phyloP scores from a whole-genome alignment of 2,113 vertebrate species.

The Rhinopomastus cyanomelas region DNA sequence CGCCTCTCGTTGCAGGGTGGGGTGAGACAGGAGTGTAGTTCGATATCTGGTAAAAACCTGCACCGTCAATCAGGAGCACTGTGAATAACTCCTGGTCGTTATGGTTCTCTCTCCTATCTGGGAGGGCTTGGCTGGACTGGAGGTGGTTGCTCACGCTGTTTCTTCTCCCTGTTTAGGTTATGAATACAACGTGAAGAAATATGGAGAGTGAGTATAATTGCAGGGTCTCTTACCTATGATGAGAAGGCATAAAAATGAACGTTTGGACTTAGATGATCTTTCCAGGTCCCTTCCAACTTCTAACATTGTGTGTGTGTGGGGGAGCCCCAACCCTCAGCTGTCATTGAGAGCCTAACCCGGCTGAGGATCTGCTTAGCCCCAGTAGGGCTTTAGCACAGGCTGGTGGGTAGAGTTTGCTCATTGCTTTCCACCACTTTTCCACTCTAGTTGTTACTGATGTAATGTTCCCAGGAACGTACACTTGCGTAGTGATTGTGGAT shows the following conservation, averaged over 20 bases:
- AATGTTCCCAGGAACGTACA: background rate
- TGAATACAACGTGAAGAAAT: constrained; percentile 68
- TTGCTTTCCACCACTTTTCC: background rate
- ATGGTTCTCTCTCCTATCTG: background rate
- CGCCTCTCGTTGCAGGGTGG: background rate
- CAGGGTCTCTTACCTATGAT: background rate
- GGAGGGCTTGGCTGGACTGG: background rate
- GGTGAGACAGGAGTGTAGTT: background rate
- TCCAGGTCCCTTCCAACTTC: no score
- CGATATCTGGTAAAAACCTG: background rate
- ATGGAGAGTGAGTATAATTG: constrained; percentile 53
- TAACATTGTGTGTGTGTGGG: no score
- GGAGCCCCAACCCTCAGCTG: background rate
- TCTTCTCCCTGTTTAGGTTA: constrained; percentile 38
- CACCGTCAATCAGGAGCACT: background rate
- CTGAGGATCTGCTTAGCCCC: background rate
- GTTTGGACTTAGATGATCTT: no score
- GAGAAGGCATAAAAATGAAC: background rate
- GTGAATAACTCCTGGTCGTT: background rate
- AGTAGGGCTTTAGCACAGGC: background rate
- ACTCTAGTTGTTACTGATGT: background rate
- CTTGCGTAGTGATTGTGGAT: background rate
- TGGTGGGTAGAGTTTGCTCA: background rate
- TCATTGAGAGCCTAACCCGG: background rate
- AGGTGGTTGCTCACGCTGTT: background rate